Evolutionary conservation across 2,888 invertebrate species (phyloP), one percentile per base, ranked within the genome.

Genomic region (Colletes collaris): DNA sequence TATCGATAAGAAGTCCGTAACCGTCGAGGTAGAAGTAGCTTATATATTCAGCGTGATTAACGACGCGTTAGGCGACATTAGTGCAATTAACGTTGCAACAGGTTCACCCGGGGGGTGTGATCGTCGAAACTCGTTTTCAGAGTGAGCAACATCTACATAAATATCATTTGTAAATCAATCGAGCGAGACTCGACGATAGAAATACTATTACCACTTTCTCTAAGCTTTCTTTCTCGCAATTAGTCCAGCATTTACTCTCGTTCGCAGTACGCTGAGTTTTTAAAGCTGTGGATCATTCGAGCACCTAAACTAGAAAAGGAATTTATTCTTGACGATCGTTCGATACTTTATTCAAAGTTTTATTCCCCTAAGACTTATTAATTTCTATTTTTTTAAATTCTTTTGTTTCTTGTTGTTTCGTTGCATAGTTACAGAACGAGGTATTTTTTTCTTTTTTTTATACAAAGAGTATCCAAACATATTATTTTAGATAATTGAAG

Each of bases 181-280:
- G 40, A 40, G 3, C 4, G 35, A 16, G 62, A 46, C 44, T 53
- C 62, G 55, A 46, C 16, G 55, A 13, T 70, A 19, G 70, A 72
- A 59, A 67, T 75, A 44, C 56, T 63, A 58, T 69, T 58, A 44
- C 58, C 35, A 35, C 74, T 74, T 74, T 74, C 74, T 44, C 74
- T 50, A 50, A 40, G 56, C 74, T 74, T 69, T 69, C 62, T 35
- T 62, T 50, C 69, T 69, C 27, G 56, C 10, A 19, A 37, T 56
- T 50, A 8, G 40, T 49, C 7, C n/a, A 13, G 55, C 49, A 49
- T 13, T 56, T 27, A 11, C 58, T 58, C 19, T 59, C 49, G 49
- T 68, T 50, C 10, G 8, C 44, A 7, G 44, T 46, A 8, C 44
- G 10, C 7, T 46, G 10, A 7, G 3, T 46, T 8, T 0, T 6